phyloP scores from a whole-genome alignment of 2,113 vertebrate species.

The Silurus asotus region DNA sequence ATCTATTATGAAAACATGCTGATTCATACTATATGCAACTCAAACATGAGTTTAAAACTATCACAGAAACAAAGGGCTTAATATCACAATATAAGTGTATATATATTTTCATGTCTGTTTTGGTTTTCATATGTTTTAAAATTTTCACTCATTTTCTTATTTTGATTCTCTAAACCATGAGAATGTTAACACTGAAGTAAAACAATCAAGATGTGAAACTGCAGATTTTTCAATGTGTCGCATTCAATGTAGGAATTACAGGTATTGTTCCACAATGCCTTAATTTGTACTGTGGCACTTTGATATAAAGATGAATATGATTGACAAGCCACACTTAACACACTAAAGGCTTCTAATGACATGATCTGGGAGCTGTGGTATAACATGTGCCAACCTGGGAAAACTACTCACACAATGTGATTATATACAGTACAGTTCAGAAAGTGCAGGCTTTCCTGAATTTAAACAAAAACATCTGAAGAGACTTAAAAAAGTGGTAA shows the following conservation, averaged over 20 bases:
- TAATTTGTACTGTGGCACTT: no score
- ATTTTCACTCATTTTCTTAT: no score
- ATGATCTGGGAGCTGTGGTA: no score
- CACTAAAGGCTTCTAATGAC: no score
- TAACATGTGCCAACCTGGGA: background rate
- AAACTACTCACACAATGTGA: background rate
- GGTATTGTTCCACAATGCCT: no score
- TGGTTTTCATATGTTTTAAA: background rate
- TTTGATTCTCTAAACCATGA: no score
- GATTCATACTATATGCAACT: background rate
- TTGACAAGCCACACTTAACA: background rate
- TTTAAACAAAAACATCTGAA: background rate
- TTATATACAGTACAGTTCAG: background rate
- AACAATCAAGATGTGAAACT: no score
- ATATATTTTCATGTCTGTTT: background rate
- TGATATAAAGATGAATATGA: background rate
- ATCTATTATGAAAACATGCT: background rate
- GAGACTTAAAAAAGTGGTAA: no score
- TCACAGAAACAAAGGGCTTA: background rate
- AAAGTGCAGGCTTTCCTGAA: background rate
- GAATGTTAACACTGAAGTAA: no score
- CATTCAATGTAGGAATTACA: no score
- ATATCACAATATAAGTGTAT: background rate
- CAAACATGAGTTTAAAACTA: background rate
- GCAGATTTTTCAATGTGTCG: no score